phyloP scores from a whole-genome alignment of 2,797 vertebrate genomes.

The Synaphobranchus kaupii region DNA sequence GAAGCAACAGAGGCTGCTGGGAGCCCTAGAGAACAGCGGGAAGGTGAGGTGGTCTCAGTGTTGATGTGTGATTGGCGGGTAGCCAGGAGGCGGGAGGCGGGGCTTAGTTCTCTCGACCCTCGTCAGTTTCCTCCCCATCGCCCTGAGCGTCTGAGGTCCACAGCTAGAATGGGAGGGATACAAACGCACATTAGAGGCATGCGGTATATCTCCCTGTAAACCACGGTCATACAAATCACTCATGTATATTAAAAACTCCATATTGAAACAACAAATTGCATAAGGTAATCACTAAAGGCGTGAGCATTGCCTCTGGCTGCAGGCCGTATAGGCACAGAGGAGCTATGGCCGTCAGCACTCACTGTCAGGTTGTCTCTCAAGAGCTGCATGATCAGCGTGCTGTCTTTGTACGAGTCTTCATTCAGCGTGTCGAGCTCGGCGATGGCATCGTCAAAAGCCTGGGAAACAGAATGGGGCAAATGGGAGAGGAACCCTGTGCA shows the following conservation, averaged over 20 bases:
- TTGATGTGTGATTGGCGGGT: conserved; percentile 72
- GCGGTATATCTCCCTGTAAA: too few species aligned
- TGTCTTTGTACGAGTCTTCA: conserved; percentile 97
- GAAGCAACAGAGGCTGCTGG: conserved; percentile 64
- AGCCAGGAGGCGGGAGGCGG: conserved; percentile 43
- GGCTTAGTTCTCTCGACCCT: conserved; percentile 84
- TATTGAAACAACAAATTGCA: background rate
- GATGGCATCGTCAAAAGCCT: conserved; percentile 96
- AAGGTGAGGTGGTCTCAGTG: conserved; percentile 80
- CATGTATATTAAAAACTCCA: background rate
- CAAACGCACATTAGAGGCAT: background rate
- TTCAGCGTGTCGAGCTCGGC: conserved; percentile 87
- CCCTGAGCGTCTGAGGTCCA: conserved; percentile 91
- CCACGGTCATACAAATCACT: too few species aligned
- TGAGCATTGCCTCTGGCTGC: background rate
- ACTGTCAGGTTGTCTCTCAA: conserved; percentile 98
- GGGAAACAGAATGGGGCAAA: conserved; percentile 44
- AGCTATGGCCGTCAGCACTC: conserved; percentile 62
- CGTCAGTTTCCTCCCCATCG: conserved; percentile 83
- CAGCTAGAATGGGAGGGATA: conserved; percentile 71
- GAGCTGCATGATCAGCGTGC: conserved; percentile 98
- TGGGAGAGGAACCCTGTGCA: background rate
- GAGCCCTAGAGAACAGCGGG: conserved; percentile 72
- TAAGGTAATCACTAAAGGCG: background rate
- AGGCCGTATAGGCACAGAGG: background rate